Evolutionary conservation across 2,113 vertebrate species (phyloP), one percentile per base, ranked within the genome.

Genomic region (Galbula dea): DNA sequence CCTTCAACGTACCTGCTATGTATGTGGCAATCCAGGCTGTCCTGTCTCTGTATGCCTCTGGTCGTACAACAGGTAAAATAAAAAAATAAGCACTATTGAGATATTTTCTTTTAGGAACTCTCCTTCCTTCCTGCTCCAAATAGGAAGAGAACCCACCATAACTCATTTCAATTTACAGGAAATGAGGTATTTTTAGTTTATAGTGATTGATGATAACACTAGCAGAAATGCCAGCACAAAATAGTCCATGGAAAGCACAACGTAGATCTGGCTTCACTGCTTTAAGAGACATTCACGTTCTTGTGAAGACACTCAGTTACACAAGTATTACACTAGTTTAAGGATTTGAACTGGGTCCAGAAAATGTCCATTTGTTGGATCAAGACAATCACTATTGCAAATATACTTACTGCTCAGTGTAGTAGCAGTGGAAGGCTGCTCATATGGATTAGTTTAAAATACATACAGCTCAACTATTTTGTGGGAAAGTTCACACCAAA

Each of bases 11-110:
- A 91, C 99, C 99, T 23, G 99, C 99, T 96, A 99, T 99, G 99
- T 99, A 99, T 96, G 99, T 99, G 96, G 99, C 99, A 59, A 99
- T 99, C 97, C 99, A 99, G 98, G 99, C 99, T 80, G 99, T 99
- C 87, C 98, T 99, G 95, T 99, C 99, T 91, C 98, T 99, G 69
- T 99, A 99, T 69, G 99, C 99, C 65, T 99, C 99, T 94, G 99
- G 99, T 58, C 99, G 99, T 98, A 99, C 99, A 98, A 99, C 99
- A 96, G 99, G 99, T 99, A 96, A 99, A 95, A 97, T 93, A 15
- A 68, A 49, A 39, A 77, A 43, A 48, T 21, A n/a, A 52, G 27
- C 49, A 22, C 8, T 32, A 10, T 24, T 62, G 41, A 68, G n/a
- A 46, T 68, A 17, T 67, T 86, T 86, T 19, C n/a, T 54, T 92